Evolutionary conservation across 2,888 invertebrate species (phyloP).

Genomic region (Tiliacea citrago): DNA sequence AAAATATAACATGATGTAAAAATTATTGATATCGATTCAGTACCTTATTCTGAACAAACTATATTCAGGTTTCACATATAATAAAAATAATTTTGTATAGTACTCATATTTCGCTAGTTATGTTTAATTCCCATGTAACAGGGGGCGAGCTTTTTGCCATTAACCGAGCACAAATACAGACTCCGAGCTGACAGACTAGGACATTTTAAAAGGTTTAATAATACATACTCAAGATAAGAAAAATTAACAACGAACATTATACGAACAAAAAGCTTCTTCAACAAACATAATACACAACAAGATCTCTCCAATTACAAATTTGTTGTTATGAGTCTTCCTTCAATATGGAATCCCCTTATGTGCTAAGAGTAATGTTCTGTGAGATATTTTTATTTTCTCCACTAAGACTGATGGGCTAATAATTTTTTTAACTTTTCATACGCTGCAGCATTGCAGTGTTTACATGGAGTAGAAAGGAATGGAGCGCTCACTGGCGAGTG

Average conservation of each 20-base stretch:
- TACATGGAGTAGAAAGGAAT: not conserved
- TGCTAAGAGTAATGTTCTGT: constrained; percentile 25
- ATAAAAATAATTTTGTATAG: no score
- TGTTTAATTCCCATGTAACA: not conserved
- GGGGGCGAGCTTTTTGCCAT: not conserved
- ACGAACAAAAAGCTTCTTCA: not conserved
- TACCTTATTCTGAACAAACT: no score
- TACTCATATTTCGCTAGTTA: not conserved
- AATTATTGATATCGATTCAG: no score
- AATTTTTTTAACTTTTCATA: constrained; percentile 38
- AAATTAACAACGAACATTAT: no score
- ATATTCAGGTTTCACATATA: no score
- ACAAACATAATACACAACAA: not conserved
- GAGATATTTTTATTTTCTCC: constrained; percentile 19
- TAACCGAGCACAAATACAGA: not conserved
- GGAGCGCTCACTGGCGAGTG: not conserved
- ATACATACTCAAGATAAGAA: not conserved
- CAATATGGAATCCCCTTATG: constrained; percentile 15
- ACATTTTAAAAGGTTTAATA: not conserved
- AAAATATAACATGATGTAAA: no score
- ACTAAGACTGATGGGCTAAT: not conserved
- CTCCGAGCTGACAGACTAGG: not conserved
- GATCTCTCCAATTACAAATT: constrained; percentile 18
- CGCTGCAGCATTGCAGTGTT: constrained; percentile 37
- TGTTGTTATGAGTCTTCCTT: constrained; percentile 6